Conservation (phyloP, 2,113 vertebrate genomes). For the Fulmarus glacialis region DNA sequence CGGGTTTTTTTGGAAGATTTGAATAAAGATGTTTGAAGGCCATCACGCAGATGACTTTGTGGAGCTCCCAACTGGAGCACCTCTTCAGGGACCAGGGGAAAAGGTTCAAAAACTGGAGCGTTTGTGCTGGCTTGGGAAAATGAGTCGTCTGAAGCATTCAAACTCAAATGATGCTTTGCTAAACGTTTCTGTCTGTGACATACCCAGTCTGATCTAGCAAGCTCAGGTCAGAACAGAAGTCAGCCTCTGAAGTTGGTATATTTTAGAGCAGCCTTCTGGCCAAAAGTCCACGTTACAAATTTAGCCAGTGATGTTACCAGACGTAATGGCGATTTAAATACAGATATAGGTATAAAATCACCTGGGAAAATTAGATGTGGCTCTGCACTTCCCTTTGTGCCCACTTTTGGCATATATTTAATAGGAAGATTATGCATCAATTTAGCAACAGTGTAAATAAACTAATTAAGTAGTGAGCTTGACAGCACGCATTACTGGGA, state of each 20-base stretch:
- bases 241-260: background rate
- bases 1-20: background rate
- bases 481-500: background rate
- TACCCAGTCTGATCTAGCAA: background rate
- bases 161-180: background rate
- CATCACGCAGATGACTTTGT: background rate
- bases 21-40: background rate
- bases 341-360: background rate
- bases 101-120: background rate
- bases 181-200: background rate
- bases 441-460: slow-evolving; percentile 35
- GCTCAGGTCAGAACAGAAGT: background rate
- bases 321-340: background rate
- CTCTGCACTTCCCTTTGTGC: background rate
- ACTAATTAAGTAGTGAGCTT: slow-evolving; percentile 9
- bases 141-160: background rate
- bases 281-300: background rate
- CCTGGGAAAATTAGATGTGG: background rate
- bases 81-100: background rate
- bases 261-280: background rate
- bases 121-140: background rate
- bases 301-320: background rate
- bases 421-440: background rate
- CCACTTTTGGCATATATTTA: background rate
- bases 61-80: background rate